A percentile compares a stretch with the other conserved stretches of the same genome.
Evolutionary conservation across 2,113 vertebrate genomes (phyloP).

Genomic region (Meles meles): DNA sequence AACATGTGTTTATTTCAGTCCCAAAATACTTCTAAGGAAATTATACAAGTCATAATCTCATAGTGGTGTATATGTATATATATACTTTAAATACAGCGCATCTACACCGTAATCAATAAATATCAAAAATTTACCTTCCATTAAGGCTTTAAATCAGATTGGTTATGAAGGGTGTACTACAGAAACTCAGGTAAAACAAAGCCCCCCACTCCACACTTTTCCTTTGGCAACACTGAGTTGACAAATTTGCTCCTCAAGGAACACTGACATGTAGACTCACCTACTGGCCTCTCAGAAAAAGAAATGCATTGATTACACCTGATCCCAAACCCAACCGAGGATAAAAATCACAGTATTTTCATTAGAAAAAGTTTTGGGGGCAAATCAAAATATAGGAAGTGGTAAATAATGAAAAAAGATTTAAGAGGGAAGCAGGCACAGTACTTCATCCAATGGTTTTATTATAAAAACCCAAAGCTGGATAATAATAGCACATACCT

Average conservation of each 20-base stretch:
- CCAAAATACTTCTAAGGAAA: not conserved
- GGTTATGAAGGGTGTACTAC: not conserved
- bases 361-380: not conserved
- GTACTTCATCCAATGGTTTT: not conserved
- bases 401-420: not conserved
- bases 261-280: not conserved
- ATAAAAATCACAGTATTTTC: not conserved
- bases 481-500: not conserved
- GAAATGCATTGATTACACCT: not conserved
- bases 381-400: not conserved
- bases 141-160: not conserved
- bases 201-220: not conserved
- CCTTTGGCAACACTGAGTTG: not conserved
- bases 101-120: not conserved
- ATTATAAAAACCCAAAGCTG: not conserved
- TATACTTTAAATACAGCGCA: not conserved
- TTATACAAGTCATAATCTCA: not conserved
- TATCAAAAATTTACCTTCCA: not conserved
- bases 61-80: accelerated
- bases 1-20: not conserved
- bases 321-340: not conserved
- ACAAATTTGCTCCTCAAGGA: not conserved
- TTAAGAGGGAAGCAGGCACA: not conserved
- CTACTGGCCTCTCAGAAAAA: not conserved
- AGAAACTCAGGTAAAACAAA: not conserved